Evolutionary conservation across 2,797 vertebrate species (phyloP).

Genomic region (Mus caroli): DNA sequence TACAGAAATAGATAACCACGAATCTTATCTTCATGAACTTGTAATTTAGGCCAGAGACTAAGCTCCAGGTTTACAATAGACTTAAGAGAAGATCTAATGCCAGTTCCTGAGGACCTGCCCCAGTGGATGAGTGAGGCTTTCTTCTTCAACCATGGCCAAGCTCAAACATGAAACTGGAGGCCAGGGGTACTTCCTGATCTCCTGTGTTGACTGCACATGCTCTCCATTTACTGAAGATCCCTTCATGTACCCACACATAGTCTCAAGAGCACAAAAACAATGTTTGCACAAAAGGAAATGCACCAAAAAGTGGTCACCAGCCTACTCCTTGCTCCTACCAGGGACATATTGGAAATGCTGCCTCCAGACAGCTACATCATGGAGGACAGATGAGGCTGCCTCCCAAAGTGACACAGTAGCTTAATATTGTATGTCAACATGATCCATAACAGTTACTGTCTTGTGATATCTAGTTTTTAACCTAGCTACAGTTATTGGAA

Average conservation of each 20-base stretch:
- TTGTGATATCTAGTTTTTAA: neutral
- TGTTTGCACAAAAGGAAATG: neutral
- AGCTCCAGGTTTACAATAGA: neutral
- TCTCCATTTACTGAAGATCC: neutral
- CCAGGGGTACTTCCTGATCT: neutral
- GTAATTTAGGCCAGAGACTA: neutral
- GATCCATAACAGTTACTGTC: neutral
- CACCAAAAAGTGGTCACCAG: neutral
- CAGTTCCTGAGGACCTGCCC: neutral
- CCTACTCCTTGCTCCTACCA: neutral
- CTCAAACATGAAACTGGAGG: neutral
- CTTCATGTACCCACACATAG: neutral
- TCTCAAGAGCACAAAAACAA: neutral
- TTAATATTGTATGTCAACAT: neutral
- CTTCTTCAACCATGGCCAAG: neutral
- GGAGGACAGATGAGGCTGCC: too few relatives aligned
- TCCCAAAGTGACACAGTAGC: neutral
- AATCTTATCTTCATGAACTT: neutral
- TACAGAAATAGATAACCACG: neutral
- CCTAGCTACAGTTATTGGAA: neutral
- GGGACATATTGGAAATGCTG: neutral
- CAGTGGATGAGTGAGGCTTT: neutral
- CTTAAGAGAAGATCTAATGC: neutral
- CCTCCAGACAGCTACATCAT: neutral
- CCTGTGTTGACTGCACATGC: neutral